phyloP scores from a whole-genome alignment of 2,113 vertebrate genomes.

The Condylura cristata region DNA sequence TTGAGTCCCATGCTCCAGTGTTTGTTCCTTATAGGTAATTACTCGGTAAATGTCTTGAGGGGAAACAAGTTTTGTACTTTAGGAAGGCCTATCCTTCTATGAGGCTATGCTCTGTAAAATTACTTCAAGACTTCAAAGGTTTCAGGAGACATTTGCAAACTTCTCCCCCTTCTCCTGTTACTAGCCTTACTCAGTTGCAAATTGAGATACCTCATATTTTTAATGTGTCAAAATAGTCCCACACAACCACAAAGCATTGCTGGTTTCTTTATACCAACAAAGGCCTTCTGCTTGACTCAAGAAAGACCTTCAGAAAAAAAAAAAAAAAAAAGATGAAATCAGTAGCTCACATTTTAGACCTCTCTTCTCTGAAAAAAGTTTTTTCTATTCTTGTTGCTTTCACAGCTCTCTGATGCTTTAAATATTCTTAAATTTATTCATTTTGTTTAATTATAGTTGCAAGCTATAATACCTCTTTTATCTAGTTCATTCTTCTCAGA shows the following conservation, averaged over 20 bases:
- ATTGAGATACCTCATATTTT: neutral
- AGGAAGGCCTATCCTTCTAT: neutral
- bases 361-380: neutral
- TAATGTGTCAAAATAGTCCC: neutral
- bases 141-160: neutral
- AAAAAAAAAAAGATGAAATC: neutral
- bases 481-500: neutral
- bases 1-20: neutral
- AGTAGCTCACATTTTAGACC: neutral
- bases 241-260: neutral
- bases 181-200: neutral
- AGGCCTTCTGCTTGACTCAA: neutral
- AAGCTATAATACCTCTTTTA: neutral
- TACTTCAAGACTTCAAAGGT: neutral
- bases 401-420: neutral
- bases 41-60: neutral
- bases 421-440: neutral
- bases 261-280: neutral
- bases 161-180: neutral
- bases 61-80: neutral
- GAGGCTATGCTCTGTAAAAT: neutral
- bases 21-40: neutral
- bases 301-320: neutral
- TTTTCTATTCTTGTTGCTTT: neutral
- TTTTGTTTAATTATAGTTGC: neutral